phyloP scores from a whole-genome alignment of 1,140 invertebrate species.

The Doryteuthis pealeii region DNA sequence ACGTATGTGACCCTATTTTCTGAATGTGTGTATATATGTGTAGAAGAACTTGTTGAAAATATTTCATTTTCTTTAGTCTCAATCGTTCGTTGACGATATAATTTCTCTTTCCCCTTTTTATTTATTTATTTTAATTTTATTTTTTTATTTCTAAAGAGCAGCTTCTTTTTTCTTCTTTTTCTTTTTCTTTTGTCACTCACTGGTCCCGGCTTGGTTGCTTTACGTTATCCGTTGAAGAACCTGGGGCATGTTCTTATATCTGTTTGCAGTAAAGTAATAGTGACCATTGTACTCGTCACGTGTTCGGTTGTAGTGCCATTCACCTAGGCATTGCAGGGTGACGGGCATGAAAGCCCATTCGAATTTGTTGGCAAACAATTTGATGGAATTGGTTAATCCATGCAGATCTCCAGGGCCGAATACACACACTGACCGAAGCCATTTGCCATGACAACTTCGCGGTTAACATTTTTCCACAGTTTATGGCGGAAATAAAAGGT shows the following conservation, averaged over 20 bases:
- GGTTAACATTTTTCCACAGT: slow-evolving; percentile 19
- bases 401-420: slow-evolving; percentile 30
- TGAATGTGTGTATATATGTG: too few species aligned
- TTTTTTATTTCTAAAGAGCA: too few species aligned
- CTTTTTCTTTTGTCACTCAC: too few species aligned
- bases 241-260: background rate
- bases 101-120: too few species aligned
- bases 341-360: slow-evolving; percentile 19
- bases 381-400: slow-evolving; percentile 14
- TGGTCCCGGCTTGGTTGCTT: too few species aligned
- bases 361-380: slow-evolving; percentile 38
- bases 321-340: slow-evolving; percentile 28
- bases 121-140: too few species aligned
- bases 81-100: too few species aligned
- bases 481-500: slow-evolving; percentile 21
- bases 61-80: too few species aligned
- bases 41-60: too few species aligned
- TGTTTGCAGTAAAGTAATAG: background rate
- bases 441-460: slow-evolving; percentile 18
- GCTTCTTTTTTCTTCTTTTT: too few species aligned
- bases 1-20: too few species aligned
- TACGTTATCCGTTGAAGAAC: background rate
- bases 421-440: slow-evolving; percentile 28
- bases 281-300: background rate
- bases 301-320: slow-evolving; percentile 24